Evolutionary conservation across 1,140 invertebrate genomes (phyloP), one percentile per base, ranked within the genome.

Genomic region (Cyclina sinensis): DNA sequence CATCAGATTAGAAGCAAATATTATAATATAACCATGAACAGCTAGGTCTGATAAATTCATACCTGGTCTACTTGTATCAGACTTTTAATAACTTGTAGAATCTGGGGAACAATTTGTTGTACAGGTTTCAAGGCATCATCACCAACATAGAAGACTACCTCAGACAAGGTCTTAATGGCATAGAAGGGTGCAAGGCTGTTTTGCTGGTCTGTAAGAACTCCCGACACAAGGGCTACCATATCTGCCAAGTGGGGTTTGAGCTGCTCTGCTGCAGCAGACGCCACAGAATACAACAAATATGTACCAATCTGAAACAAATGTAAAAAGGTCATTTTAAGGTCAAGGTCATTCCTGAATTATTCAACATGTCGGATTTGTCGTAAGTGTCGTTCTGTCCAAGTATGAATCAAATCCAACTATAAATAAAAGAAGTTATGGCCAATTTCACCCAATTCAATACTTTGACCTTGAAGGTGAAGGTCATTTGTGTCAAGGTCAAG

Each of bases 241-340:
- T 96, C 95, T 30, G 95, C 92, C 11, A 96, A 94, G 93, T 97
- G 96, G 21, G 95, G 95, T 62, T 96, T 94, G 90, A 97, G 96
- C 39, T 96, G 96, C 51, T 96, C 96, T 78, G 96, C 95, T 37
- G 97, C 96, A 57, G 96, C 95, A 86, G 97, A 96, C 39, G 97
- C 96, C 93, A 97, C 96, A 85, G 96, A 96, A 79, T 96, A 96
- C 88, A 97, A 94, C 18, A 97, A 96, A 92, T 96, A 97, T 95
- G 97, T 96, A 54, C 97, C 97, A 81, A 97, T 91, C 97, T 97
- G 92, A 70, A 94, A 94, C n/a, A n/a, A n/a, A n/a, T n/a, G n/a
- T n/a, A n/a, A n/a, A n/a, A n/a, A n/a, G n/a, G n/a, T n/a, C n/a
- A n/a, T n/a, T n/a, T n/a, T n/a, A n/a, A 43, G 43, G 43, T 43